Percentiles rank a stretch among this genome's conserved stretches.
These are phyloP conservation scores for Cottus gobio DNA, from an alignment of 2,113 vertebrate genomes.

Conservation along the genomic window DNA sequence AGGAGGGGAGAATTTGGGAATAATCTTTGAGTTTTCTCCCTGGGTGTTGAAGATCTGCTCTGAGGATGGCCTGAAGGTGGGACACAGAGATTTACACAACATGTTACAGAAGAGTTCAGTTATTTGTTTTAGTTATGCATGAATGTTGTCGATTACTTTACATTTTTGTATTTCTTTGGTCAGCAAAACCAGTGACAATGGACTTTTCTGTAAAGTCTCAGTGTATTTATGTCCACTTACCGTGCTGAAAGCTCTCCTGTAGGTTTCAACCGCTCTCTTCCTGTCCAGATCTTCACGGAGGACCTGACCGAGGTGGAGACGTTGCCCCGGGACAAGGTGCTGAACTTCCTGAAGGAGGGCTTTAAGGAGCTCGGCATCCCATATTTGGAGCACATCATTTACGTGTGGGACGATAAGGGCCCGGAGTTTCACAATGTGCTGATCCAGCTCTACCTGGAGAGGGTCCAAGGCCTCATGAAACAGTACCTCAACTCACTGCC, in stretches of 20 bases:
- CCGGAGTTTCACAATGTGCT: conserved; percentile 95
- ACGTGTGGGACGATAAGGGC: conserved; percentile 91
- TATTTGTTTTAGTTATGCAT: not conserved
- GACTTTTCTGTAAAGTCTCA: not conserved
- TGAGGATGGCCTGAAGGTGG: conserved; percentile 95
- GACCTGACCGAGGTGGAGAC: conserved; percentile 96
- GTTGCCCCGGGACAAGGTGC: conserved; percentile 90
- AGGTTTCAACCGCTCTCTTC: not conserved
- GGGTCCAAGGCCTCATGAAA: conserved; percentile 96
- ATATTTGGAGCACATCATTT: conserved; percentile 95
- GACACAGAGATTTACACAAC: not conserved
- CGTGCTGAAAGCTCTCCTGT: not conserved
- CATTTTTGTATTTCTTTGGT: not conserved
- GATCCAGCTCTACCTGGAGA: conserved; percentile 95
- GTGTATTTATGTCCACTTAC: not conserved
- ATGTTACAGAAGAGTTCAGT: not conserved
- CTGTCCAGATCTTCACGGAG: conserved; percentile 95
- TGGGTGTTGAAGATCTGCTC: conserved; percentile 97
- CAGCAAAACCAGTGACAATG: not conserved
- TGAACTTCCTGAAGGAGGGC: conserved; percentile 92
- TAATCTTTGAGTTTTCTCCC: conserved; percentile 95
- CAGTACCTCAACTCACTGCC: conserved; percentile 91
- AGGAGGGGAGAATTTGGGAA: conserved; percentile 94
- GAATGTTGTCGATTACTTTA: not conserved
- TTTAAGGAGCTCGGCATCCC: conserved; percentile 94